These are phyloP conservation scores for Selenia dentaria DNA, from an alignment of 2,888 invertebrate genomes.

Conservation along the genomic window DNA sequence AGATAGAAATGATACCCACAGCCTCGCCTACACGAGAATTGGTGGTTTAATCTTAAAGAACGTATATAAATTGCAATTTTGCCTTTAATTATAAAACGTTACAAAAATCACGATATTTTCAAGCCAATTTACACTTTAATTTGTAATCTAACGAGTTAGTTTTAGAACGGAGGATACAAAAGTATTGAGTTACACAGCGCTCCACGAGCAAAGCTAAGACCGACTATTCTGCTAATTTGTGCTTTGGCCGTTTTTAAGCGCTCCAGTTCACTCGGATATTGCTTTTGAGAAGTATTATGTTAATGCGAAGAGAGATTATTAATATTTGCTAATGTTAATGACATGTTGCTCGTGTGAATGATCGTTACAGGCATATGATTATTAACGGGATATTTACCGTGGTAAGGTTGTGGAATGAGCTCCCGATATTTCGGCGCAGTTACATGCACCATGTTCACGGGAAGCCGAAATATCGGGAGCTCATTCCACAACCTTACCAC, in stretches of 20 bases:
- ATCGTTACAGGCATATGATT: no score
- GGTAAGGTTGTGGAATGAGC: no score
- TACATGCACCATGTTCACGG: no score
- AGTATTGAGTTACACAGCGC: constrained; percentile 4
- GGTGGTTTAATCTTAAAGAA: constrained; percentile 21
- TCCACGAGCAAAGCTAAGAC: constrained; percentile 15
- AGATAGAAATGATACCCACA: no score
- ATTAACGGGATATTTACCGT: no score
- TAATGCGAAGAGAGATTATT: constrained; percentile 16
- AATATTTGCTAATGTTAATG: constrained; percentile 4
- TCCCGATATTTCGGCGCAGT: no score
- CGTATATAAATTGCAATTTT: constrained; percentile 13
- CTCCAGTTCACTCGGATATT: constrained; percentile 25
- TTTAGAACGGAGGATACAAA: constrained; percentile 3
- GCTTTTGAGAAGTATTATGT: constrained; percentile 21
- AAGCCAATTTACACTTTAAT: background rate
- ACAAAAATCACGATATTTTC: background rate
- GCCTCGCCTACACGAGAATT: constrained; percentile 8
- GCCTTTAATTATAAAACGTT: background rate
- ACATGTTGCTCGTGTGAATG: no score
- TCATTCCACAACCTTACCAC: no score
- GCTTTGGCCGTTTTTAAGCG: constrained; percentile 17
- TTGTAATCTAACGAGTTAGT: background rate
- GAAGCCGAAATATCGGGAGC: no score
- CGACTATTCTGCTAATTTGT: constrained; percentile 22